Conservation (phyloP, 2,113 vertebrate species). For the Cromileptes altivelis region DNA sequence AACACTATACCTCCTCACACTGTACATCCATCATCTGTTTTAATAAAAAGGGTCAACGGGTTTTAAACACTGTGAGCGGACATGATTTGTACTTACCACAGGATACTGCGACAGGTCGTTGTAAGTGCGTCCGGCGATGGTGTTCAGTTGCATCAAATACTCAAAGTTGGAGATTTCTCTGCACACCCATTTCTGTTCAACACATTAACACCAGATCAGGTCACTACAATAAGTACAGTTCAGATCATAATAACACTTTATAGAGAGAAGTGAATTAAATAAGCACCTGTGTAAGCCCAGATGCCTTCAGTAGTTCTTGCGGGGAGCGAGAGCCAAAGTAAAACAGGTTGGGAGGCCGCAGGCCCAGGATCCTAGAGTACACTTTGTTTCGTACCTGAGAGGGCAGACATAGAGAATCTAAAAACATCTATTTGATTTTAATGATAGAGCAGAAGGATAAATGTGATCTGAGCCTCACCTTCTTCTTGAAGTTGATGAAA, state of each 20-base stretch:
- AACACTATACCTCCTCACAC: conserved; percentile 8
- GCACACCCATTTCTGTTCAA: conserved; percentile 94
- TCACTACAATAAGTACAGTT: neutral
- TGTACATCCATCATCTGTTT: neutral
- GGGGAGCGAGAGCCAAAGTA: conserved; percentile 94
- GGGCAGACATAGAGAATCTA: neutral
- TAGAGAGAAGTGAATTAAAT: neutral
- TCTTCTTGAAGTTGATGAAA: conserved; percentile 97
- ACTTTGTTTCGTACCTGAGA: conserved; percentile 93
- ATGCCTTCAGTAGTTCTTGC: conserved; percentile 95
- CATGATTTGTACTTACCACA: conserved; percentile 87
- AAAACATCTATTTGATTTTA: neutral
- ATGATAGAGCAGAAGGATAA: neutral
- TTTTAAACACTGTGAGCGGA: neutral
- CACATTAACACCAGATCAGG: conserved; percentile 25
- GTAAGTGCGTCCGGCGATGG: conserved; percentile 96
- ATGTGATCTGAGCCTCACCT: conserved; percentile 76
- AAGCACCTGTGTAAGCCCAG: conserved; percentile 94
- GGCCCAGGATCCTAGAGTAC: conserved; percentile 92
- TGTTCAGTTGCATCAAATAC: conserved; percentile 99
- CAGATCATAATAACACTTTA: neutral
- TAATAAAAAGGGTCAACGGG: neutral
- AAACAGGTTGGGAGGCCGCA: conserved; percentile 90
- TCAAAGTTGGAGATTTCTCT: conserved; percentile 99
- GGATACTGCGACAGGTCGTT: conserved; percentile 98